Base-by-base conservation (phyloP, 2,888 invertebrate genomes). In the Ariolimax columbianus region DNA sequence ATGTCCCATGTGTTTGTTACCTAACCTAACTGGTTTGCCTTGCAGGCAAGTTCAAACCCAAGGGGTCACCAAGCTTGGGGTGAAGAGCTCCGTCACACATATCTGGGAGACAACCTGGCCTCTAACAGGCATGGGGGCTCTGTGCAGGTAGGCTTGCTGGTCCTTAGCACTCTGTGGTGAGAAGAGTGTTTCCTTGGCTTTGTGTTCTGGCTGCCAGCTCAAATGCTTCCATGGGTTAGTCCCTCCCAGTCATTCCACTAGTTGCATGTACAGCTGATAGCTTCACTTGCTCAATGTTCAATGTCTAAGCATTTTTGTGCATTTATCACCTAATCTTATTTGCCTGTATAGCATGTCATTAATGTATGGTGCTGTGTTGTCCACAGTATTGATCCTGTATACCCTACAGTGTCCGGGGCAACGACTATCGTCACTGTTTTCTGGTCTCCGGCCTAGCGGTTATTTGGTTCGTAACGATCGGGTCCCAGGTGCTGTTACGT, bases 71-170 rank as follows among this genome's bases (percentile, higher is more conserved):
- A 91, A 89, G 92, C 93, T 87, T 92, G 92, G 92, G 91, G 91
- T 73, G 93, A 93, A 87, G 89, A 90, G 88, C 90, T 91, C 82
- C 91, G 91, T 75, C 91, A 90, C 86, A 90, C 91, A 88, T 92
- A 92, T 91, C 91, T 93, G 88, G 93, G 93, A 88, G 92, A 93
- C 87, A 93, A 93, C 91, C 91, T 94, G 86, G 97, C 98, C 92
- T 98, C 98, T 91, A 98, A 98, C 95, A 96, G 98, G 95, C 95
- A 94, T 88, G 98, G 98, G 95, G 98, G 98, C 95, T 98, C 98
- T 94, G 98, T 98, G 92, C 98, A 98, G 97, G 97, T 97, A 93
- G 88, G 90, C 80, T 47, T 33, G 47, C 75, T 63, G 68, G 30
- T 80, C 78, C 43, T 51, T 30, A 33, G n/a, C 73, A 66, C 36